Percentiles rank a stretch among this genome's conserved stretches.
These are phyloP conservation scores for Caenorhabditis latens DNA, from an alignment of 1,140 invertebrate genomes.

Conservation along the genomic window DNA sequence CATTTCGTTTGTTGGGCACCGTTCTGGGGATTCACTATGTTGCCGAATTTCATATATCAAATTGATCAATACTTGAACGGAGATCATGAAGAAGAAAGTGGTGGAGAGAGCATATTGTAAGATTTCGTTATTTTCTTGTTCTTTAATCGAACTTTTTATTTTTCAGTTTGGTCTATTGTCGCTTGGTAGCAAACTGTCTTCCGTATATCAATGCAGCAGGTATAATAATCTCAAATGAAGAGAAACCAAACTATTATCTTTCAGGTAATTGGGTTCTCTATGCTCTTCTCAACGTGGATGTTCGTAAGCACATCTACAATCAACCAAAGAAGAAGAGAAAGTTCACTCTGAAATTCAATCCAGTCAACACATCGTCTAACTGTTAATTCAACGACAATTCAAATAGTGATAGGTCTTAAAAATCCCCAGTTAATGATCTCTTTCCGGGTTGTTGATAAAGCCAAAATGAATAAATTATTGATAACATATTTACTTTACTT, in stretches of 20 bases:
- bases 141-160: not conserved
- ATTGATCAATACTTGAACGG: slow-evolving; percentile 48
- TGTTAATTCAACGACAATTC: not conserved
- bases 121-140: not conserved
- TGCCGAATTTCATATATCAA: slow-evolving; percentile 56
- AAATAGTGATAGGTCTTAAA: not conserved
- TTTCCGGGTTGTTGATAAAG: not conserved
- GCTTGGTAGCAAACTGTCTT: slow-evolving; percentile 59
- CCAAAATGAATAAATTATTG: slow-evolving; percentile 20
- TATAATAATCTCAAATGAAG: not conserved
- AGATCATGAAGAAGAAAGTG: slow-evolving; percentile 21
- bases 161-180: slow-evolving; percentile 59
- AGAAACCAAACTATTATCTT: not conserved
- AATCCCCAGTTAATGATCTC: not conserved
- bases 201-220: slow-evolving; percentile 65
- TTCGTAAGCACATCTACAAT: slow-evolving; percentile 63
- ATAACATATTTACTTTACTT: not conserved
- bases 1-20: slow-evolving; percentile 65
- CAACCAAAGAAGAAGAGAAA: slow-evolving; percentile 55
- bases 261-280: slow-evolving; percentile 64
- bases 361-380: slow-evolving; percentile 45
- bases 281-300: slow-evolving; percentile 61
- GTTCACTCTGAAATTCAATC: slow-evolving; percentile 46
- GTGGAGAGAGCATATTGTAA: slow-evolving; percentile 35
- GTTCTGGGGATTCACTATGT: slow-evolving; percentile 63